Conservation (phyloP, 2,113 vertebrate genomes). For the Corythaeola cristata region DNA sequence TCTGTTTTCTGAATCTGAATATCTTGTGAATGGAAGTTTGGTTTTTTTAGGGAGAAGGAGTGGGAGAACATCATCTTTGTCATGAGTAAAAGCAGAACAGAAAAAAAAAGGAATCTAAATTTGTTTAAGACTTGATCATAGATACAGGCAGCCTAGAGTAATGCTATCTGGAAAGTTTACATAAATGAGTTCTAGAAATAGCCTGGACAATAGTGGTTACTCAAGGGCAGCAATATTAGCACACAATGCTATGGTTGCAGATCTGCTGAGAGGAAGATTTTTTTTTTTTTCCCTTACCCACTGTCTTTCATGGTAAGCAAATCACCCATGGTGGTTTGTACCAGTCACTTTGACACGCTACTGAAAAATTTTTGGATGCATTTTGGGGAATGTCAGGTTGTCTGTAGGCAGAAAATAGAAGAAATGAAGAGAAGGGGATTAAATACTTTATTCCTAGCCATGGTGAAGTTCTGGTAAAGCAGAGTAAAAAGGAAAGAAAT, state of each 20-base stretch:
- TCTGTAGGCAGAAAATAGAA: background rate
- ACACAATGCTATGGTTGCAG: background rate
- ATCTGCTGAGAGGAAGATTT: background rate
- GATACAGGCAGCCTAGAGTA: background rate
- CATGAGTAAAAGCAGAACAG: background rate
- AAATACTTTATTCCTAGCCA: background rate
- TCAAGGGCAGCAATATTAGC: background rate
- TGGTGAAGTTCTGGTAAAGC: background rate
- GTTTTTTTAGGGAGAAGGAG: background rate
- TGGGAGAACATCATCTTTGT: background rate
- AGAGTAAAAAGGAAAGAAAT: background rate
- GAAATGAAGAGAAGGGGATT: background rate
- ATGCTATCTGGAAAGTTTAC: background rate
- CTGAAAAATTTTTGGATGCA: background rate
- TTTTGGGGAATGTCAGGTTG: background rate
- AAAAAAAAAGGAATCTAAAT: background rate
- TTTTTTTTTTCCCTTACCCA: background rate
- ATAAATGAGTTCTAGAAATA: background rate
- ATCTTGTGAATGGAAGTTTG: background rate
- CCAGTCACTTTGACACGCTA: background rate
- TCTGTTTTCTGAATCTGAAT: background rate
- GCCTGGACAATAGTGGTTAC: background rate
- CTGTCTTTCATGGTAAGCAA: background rate
- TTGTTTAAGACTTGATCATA: background rate
- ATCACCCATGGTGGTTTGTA: background rate